Conservation (phyloP, 2,797 vertebrate genomes). For the Parauchenoglanis ngamensis region DNA sequence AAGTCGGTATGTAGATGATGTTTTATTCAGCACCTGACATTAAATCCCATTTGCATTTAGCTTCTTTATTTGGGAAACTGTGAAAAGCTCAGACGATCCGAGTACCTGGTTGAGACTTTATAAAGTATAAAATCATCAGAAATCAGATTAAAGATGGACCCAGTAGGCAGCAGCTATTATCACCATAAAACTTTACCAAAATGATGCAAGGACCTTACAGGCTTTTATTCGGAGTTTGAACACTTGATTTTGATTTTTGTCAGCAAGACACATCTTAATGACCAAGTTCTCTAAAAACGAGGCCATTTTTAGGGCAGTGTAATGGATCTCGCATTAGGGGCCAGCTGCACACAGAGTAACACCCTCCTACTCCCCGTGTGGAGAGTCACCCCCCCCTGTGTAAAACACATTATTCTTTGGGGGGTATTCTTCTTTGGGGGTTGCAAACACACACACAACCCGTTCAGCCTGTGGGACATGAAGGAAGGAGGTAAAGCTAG, state of each 20-base stretch:
- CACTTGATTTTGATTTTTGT: conserved; percentile 47
- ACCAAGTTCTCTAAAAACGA: conserved; percentile 55
- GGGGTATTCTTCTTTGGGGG: conserved; percentile 51
- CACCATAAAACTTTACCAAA: conserved; percentile 35
- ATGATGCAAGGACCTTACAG: conserved; percentile 16
- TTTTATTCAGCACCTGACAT: conserved; percentile 18
- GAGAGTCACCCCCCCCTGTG: conserved; percentile 46
- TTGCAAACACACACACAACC: conserved; percentile 45
- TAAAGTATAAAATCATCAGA: background rate
- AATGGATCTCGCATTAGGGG: conserved; percentile 60
- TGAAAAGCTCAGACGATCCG: background rate
- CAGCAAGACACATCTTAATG: conserved; percentile 52
- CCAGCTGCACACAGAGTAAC: conserved; percentile 53
- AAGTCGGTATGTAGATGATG: conserved; percentile 18
- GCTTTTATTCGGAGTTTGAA: conserved; percentile 45
- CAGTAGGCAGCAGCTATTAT: conserved; percentile 15
- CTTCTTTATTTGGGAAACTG: conserved; percentile 1
- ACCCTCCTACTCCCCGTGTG: conserved; percentile 37
- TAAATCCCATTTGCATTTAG: conserved; percentile 18
- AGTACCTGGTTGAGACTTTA: conserved; percentile 14
- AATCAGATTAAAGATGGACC: conserved; percentile 22
- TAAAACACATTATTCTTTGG: conserved; percentile 59
- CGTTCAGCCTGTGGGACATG: conserved; percentile 49
- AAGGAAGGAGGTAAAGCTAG: conserved; percentile 36
- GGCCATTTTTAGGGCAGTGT: conserved; percentile 57